Percentiles rank a stretch among this genome's conserved stretches.
Conservation (phyloP, 2,797 vertebrate genomes). For the Artibeus lituratus region DNA sequence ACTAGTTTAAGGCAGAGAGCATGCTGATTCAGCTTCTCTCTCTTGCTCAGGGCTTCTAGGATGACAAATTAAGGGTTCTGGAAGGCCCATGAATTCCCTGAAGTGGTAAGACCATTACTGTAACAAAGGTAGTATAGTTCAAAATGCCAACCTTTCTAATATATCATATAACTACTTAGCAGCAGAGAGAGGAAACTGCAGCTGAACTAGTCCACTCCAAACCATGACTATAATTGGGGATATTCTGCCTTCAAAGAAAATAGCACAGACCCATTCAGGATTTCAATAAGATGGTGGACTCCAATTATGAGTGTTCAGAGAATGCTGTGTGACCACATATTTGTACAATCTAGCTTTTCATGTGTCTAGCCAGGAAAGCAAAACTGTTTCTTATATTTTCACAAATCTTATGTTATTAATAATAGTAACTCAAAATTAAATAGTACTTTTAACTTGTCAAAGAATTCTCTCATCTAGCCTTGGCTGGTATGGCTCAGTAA, state of each 20-base stretch:
- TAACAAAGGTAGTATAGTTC: neutral
- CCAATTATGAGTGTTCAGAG: neutral
- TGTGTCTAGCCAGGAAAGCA: neutral
- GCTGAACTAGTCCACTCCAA: neutral
- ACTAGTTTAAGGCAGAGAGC: neutral
- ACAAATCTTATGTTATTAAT: constrained; percentile 4
- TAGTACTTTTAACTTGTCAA: neutral
- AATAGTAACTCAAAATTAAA: neutral
- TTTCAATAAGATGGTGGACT: neutral
- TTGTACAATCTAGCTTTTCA: neutral
- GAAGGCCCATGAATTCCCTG: neutral
- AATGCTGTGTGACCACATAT: neutral
- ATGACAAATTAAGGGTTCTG: neutral
- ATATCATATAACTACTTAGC: neutral
- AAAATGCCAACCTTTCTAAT: neutral
- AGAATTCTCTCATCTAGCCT: neutral
- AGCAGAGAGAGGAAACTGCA: neutral
- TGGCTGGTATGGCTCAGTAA: too few relatives aligned
- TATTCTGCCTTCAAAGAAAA: neutral
- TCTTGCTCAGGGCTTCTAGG: neutral
- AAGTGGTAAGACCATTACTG: neutral
- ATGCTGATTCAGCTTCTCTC: neutral
- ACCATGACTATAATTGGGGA: neutral
- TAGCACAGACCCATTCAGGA: neutral
- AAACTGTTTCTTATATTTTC: neutral